These are phyloP conservation scores for Nettapus auritus DNA, from an alignment of 2,113 vertebrate genomes.

Conservation along the genomic window DNA sequence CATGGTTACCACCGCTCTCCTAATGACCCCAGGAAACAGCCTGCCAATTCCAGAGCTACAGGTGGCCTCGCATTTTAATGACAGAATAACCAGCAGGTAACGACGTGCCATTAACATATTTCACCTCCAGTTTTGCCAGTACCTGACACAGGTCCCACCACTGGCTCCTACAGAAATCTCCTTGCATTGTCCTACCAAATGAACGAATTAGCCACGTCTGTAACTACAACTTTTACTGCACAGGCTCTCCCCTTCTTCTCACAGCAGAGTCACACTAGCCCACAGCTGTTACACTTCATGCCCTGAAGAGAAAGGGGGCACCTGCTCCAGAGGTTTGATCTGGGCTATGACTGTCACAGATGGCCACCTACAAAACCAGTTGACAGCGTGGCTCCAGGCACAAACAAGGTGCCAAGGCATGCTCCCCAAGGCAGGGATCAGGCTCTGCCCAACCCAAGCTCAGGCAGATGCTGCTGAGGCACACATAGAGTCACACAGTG, in stretches of 20 bases:
- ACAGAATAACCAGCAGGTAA: constrained; percentile 31
- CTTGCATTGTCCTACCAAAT: neutral
- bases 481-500: accelerated
- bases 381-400: neutral
- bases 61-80: constrained; percentile 27
- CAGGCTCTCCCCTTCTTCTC: neutral
- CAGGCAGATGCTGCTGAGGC: neutral
- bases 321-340: neutral
- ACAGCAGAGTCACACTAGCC: neutral
- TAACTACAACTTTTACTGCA: neutral
- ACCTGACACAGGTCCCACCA: neutral
- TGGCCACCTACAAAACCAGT: neutral
- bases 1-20: neutral
- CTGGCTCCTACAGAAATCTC: neutral
- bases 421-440: neutral
- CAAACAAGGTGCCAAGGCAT: neutral
- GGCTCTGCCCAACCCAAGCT: neutral
- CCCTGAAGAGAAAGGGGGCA: neutral
- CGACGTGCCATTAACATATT: constrained; percentile 28
- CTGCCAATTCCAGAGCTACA: neutral
- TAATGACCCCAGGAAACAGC: neutral
- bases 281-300: neutral
- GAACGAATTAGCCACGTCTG: neutral
- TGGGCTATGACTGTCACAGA: neutral
- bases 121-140: neutral